A percentile compares a stretch with the other conserved stretches of the same genome.
These are phyloP conservation scores for Pseudomyrmex concolor DNA, from an alignment of 1,140 invertebrate species.

Conservation along the genomic window DNA sequence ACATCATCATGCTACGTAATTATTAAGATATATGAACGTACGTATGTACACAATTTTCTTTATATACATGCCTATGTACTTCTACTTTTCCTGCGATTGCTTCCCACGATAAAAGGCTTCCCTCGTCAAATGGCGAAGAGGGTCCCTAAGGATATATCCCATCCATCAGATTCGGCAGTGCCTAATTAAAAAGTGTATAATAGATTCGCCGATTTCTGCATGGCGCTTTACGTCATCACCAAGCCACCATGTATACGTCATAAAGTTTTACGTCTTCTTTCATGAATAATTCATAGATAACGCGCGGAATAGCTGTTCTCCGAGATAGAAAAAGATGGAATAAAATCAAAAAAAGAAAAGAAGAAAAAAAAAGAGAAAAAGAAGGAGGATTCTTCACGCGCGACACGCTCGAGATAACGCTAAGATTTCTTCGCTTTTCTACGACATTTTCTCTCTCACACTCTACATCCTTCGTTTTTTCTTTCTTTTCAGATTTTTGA, in stretches of 20 bases:
- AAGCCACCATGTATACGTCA: conserved; percentile 32
- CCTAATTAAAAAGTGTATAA: conserved; percentile 66
- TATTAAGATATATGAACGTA: conserved; percentile 1
- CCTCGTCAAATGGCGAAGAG: conserved; percentile 15
- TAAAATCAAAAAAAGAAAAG: neutral
- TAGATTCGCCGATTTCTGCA: conserved; percentile 46
- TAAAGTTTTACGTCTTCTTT: conserved; percentile 58
- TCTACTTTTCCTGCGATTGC: neutral
- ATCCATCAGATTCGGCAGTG: conserved; percentile 43
- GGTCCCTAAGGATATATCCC: conserved; percentile 25
- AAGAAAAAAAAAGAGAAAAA: neutral
- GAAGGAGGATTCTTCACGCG: conserved; percentile 27
- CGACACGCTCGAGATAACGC: conserved; percentile 69
- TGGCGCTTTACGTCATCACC: conserved; percentile 3
- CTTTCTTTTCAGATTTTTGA: neutral
- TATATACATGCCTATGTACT: too few relatives aligned
- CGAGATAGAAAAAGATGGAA: neutral
- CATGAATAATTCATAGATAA: conserved; percentile 67
- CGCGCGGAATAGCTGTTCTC: conserved; percentile 30
- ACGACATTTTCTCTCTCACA: neutral
- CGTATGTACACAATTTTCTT: neutral
- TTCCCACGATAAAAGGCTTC: conserved; percentile 40
- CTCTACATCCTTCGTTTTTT: neutral
- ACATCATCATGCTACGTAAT: conserved; percentile 16
- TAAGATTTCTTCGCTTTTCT: conserved; percentile 40